These are phyloP conservation scores for Chaenodraco wilsoni DNA, from an alignment of 2,797 vertebrate species.

Conservation along the genomic window DNA sequence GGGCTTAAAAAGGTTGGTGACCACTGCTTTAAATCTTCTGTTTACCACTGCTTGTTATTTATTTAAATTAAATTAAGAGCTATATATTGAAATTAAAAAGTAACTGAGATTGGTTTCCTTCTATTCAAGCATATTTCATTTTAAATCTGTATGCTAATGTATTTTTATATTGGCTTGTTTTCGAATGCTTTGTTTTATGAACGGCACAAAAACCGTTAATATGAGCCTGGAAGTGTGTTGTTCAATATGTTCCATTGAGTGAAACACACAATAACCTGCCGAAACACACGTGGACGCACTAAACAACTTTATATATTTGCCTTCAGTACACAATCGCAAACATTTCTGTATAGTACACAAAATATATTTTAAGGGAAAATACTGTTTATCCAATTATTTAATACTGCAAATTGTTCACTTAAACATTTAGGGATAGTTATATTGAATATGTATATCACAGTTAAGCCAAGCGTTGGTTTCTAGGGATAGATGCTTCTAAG, in stretches of 20 bases:
- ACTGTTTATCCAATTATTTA: slow-evolving; percentile 5
- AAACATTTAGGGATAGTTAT: slow-evolving; percentile 5
- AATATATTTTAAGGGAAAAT: slow-evolving; percentile 10
- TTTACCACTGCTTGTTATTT: neutral
- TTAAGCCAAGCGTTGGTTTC: slow-evolving; percentile 1
- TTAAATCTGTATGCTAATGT: neutral
- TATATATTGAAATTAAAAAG: neutral
- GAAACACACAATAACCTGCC: slow-evolving; percentile 3
- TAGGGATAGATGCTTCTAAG: neutral
- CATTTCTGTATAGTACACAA: slow-evolving; percentile 15
- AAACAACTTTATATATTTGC: slow-evolving; percentile 27
- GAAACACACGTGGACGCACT: slow-evolving; percentile 1
- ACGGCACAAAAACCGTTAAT: neutral
- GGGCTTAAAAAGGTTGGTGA: too few relatives aligned
- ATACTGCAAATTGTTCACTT: slow-evolving; percentile 3
- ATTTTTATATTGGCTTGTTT: neutral
- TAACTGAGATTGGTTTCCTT: neutral
- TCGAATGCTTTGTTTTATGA: neutral
- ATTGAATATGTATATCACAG: slow-evolving; percentile 9
- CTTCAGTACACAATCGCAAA: slow-evolving; percentile 32
- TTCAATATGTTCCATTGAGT: neutral
- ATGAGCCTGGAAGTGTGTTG: neutral
- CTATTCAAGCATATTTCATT: neutral
- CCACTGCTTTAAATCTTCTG: neutral
- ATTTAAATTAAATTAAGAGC: neutral